Base-by-base conservation (phyloP, 2,797 vertebrate species). In the Smutsia temminckii region DNA sequence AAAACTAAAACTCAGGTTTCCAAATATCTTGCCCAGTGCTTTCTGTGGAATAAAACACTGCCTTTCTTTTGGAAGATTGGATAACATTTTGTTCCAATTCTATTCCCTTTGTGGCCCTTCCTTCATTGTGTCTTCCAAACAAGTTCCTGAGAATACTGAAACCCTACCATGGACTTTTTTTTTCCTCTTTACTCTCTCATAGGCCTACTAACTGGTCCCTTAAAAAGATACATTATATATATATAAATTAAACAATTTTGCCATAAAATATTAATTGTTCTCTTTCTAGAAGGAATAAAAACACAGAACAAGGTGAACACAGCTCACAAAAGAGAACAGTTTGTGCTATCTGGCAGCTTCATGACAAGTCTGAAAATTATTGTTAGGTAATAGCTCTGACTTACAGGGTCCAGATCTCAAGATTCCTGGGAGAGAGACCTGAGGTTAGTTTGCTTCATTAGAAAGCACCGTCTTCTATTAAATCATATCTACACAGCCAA, bases 401-500 rank as follows among this genome's bases (percentile, higher is more conserved):
- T 79, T 66, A 25, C 5, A 92, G 55, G 21, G 72, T 83, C 2
- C 55, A 94, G 85, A 46, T 55, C 87, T 81, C 74, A 80, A 68
- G 51, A 79, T n/a, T 63, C 77, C 87, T 61, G 5, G 61, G 71
- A 57, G 61, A 94, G 74, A 71, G 55, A 78, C 46, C 14, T 34
- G 11, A 57, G 72, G 57, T 90, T 85, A 66, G 29, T 71, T 64
- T 71, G 53, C 49, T 92, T 95, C 93, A 92, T 90, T 92, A 90
- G 63, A 91, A 94, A 49, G 83, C 51, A 68, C 69, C 68, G 46
- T 69, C 71, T 87, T 88, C 53, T 94, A 94, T 95, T 95, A 91
- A 93, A 85, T 94, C 74, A 74, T 75, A 97, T 83, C 87, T 96
- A 72, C 8, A 25, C 23, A 96, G 92, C 66, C 83, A 89, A 90